Evolutionary conservation across 2,113 vertebrate genomes (phyloP).

Genomic region (Centropus unirufus): DNA sequence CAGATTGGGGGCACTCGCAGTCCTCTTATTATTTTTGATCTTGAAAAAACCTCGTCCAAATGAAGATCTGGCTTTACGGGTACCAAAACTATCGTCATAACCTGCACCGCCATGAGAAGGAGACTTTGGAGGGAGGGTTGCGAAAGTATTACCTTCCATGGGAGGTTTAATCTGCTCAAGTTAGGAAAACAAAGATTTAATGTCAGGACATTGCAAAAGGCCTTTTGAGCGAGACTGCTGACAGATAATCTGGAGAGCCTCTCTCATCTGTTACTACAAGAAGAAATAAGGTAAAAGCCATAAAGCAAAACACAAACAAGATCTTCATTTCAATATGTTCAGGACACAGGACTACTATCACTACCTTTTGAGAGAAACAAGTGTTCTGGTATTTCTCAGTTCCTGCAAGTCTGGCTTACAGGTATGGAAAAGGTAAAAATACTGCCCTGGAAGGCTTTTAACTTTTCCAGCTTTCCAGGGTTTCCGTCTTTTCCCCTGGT

Average conservation of each 20-base stretch:
- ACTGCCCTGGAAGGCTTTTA: neutral
- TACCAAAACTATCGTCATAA: conserved; percentile 88
- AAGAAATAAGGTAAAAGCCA: neutral
- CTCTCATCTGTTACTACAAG: neutral
- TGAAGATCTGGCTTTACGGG: conserved; percentile 90
- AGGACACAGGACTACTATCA: neutral
- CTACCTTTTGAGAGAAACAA: neutral
- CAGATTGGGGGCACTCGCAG: conserved; percentile 88
- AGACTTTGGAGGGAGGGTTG: conserved; percentile 83
- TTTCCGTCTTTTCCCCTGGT: neutral
- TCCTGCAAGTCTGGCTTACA: neutral
- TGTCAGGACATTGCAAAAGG: neutral
- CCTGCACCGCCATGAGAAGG: conserved; percentile 61
- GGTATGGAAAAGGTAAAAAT: neutral
- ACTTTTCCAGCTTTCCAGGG: neutral
- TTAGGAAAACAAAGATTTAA: neutral
- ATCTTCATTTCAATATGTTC: neutral
- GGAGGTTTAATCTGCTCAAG: conserved; percentile 75
- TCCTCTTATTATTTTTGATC: conserved; percentile 91
- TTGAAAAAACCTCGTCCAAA: conserved; percentile 98
- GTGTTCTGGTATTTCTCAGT: neutral
- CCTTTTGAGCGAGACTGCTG: neutral
- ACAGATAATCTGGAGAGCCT: neutral
- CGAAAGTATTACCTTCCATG: conserved; percentile 70
- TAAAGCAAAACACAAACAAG: neutral